These are phyloP conservation scores for Macropus fuliginosus DNA, from an alignment of 2,797 vertebrate species.

Conservation along the genomic window DNA sequence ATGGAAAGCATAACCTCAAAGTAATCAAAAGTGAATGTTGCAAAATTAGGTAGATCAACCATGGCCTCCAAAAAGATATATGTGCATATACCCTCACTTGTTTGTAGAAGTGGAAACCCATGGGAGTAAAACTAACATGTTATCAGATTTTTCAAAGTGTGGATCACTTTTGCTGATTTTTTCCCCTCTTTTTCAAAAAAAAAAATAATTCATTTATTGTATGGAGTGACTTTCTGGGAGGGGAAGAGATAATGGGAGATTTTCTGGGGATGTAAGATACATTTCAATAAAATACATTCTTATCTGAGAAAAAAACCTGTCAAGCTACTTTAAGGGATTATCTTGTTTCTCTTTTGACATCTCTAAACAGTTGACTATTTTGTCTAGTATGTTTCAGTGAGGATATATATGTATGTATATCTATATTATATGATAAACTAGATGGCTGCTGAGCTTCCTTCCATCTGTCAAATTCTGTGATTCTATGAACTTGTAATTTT, in stretches of 20 bases:
- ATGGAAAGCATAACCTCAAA: not conserved
- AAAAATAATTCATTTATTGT: not conserved
- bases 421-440: no score
- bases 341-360: not conserved
- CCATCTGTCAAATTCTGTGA: not conserved
- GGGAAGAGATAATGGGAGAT: not conserved
- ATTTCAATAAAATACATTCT: not conserved
- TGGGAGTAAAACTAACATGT: not conserved
- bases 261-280: not conserved
- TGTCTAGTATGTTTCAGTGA: not conserved
- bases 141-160: not conserved
- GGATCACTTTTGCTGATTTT: not conserved
- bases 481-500: not conserved
- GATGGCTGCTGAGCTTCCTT: not conserved
- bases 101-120: not conserved
- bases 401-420: no score
- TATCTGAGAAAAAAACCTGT: not conserved
- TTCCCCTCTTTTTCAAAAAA: not conserved
- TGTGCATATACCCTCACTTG: not conserved
- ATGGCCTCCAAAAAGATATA: not conserved
- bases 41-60: not conserved
- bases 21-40: not conserved
- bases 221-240: not conserved
- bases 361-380: not conserved
- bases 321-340: not conserved